Base-by-base conservation (phyloP, 2,888 invertebrate species). In the Melolontha melolontha region DNA sequence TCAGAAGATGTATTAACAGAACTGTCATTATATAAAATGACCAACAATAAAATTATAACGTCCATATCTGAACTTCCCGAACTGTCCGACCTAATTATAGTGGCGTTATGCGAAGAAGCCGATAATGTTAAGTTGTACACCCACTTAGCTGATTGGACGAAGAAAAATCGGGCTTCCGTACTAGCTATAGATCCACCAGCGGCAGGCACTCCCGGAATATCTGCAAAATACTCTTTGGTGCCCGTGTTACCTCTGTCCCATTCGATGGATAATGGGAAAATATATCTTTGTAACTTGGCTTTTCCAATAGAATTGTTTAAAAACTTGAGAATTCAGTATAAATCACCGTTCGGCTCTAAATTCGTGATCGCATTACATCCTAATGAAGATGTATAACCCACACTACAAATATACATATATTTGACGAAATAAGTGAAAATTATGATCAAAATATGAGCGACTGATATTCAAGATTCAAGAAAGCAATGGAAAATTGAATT, bases 231-330 rank as follows among this genome's bases (percentile, higher is more conserved):
- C 83, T 90, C 91, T 47, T 83, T 94, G 70, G 83, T 91, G 71
- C 90, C 92, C 55, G 90, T 88, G 51, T 84, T 94, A 77, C 94
- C 94, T 42, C 84, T 93, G 54, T 85, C 87, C 6, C 87, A 90
- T 80, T 85, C 87, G 67, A 80, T 84, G 67, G 86, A 86, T 75
- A 88, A 89, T 79, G 91, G 93, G 55, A 91, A 91, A 82, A 85
- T 95, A 75, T 95, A 94, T 85, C 87, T 96, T 73, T 94, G 93
- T 81, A 93, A 95, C 85, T 86, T 95, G 78, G 93, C 92, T 74
- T 88, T 95, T 78, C 95, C 96, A 29, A 85, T 88, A 73, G 88
- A 89, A 80, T 87, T 95, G 76, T 95, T 92, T 85, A 85, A 86
- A 63, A 91, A 91, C 76, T 89, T 91, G 74, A 91, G 91, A 66